Base-by-base conservation (phyloP, 2,888 invertebrate species). In the Abrostola tripartita region DNA sequence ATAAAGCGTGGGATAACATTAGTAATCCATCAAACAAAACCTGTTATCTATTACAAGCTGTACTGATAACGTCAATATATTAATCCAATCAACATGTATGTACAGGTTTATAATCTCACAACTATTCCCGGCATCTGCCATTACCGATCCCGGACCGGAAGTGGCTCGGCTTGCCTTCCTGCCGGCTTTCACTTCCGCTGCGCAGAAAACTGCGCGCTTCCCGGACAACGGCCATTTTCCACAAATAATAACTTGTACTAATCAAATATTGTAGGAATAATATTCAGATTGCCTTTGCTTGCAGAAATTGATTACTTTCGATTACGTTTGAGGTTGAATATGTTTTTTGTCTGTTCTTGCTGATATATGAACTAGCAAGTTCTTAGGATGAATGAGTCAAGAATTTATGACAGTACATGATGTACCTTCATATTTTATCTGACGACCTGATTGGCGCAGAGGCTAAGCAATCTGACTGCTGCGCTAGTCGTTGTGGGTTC, bases 171-270 rank as follows among this genome's bases (percentile, higher is more conserved):
- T 44, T 24, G 41, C 52, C 53, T 79, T 78, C 77, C 80, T 66
- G 70, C 59, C 64, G 60, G 81, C 87, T 88, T 88, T 89, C 88
- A 81, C 88, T 88, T 87, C 87, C 87, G 85, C 14, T 0, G 65
- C 76, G 63, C 67, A 85, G 85, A 85, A 87, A 86, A 87, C 82
- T 73, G 44, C 44, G 44, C 44, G 53, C 66, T 81, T 79, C 81
- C 82, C 79, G 78, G 78, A 77, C 55, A 64, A 11, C 51, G 37
- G 50, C 62, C 65, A 78, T 83, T 80, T 83, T 78, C 78, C 14
- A 47, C 44, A 40, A 52, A 58, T 72, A 61, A 63, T 60, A 61
- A 63, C 44, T 47, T 47, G 9, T 47, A 24, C 10, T 47, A 47
- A 47, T 47, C 44, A 8, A 47, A 47, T 47, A 47, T 24, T 10